Conservation (phyloP, 1,140 invertebrate genomes). For the Leguminivora glycinivorella region DNA sequence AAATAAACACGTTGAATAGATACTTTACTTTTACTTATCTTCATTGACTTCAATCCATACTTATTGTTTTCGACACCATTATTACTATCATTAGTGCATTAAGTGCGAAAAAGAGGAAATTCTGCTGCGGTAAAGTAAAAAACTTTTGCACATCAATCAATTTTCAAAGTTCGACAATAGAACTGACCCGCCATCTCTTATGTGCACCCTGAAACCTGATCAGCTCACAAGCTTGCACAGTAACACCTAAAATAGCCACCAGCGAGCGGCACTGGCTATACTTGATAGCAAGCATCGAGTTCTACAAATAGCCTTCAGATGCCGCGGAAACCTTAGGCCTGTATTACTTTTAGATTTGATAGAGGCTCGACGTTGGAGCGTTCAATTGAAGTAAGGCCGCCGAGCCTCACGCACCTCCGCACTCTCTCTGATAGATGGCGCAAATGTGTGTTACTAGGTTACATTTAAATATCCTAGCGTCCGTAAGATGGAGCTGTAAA, state of each 20-base stretch:
- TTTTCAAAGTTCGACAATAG: not conserved
- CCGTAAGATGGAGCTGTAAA: conserved; percentile 55
- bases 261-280: not conserved
- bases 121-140: too few species aligned
- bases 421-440: conserved; percentile 52
- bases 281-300: not conserved
- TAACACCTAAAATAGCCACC: conserved; percentile 9
- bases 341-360: conserved; percentile 51
- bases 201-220: conserved; percentile 3
- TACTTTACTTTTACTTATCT: too few species aligned
- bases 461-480: conserved; percentile 40
- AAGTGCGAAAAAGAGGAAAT: too few species aligned
- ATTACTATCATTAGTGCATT: too few species aligned
- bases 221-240: not conserved
- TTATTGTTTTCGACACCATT: too few species aligned
- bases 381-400: conserved; percentile 53
- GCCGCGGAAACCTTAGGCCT: conserved; percentile 24
- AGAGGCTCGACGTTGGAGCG: conserved; percentile 48
- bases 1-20: too few species aligned
- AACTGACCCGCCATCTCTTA: conserved; percentile 14
- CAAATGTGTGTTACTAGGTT: conserved; percentile 33
- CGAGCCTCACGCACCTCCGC: conserved; percentile 59
- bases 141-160: not conserved
- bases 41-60: too few species aligned
- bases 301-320: conserved; percentile 23